Percentiles rank a stretch among this genome's conserved stretches.
Evolutionary conservation across 2,797 vertebrate genomes (phyloP).

Genomic region (Vespertilio murinus): DNA sequence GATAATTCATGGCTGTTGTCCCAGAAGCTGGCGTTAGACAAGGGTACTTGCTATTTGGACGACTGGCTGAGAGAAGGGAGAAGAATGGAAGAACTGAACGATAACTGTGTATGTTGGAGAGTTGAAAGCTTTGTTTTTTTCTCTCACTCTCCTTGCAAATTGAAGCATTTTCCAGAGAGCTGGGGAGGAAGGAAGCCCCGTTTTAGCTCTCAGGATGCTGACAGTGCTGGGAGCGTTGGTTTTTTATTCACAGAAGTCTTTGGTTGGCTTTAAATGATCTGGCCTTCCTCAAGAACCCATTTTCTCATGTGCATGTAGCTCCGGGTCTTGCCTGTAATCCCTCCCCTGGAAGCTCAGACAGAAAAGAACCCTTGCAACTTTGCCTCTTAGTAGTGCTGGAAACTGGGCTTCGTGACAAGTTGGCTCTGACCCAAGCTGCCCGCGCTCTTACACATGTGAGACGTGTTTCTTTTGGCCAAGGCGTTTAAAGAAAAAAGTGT

Average conservation of each 20-base stretch:
- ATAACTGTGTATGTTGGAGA: not conserved
- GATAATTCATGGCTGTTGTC: slow-evolving; percentile 4
- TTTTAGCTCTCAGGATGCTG: not conserved
- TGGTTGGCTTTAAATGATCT: not conserved
- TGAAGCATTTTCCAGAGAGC: slow-evolving; percentile 19
- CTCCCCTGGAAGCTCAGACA: not conserved
- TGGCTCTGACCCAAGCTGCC: slow-evolving; percentile 23
- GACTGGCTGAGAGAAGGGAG: not conserved
- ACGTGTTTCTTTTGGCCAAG: slow-evolving; percentile 68
- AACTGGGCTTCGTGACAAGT: slow-evolving; percentile 42
- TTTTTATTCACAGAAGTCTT: not conserved
- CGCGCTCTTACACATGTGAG: slow-evolving; percentile 61
- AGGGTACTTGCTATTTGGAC: not conserved
- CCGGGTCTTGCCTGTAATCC: not conserved
- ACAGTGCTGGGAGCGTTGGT: not conserved
- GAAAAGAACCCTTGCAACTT: not conserved
- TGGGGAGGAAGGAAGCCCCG: not conserved
- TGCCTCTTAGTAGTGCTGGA: slow-evolving; percentile 28
- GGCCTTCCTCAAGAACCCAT: not conserved
- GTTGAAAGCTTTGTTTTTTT: not conserved
- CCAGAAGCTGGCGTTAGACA: not conserved
- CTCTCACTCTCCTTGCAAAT: not conserved
- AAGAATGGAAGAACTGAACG: not conserved
- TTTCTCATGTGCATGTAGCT: not conserved
- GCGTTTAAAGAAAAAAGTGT: slow-evolving; percentile 14